These are phyloP conservation scores for Arctopsyche grandis DNA, from an alignment of 1,140 invertebrate species.

Conservation along the genomic window DNA sequence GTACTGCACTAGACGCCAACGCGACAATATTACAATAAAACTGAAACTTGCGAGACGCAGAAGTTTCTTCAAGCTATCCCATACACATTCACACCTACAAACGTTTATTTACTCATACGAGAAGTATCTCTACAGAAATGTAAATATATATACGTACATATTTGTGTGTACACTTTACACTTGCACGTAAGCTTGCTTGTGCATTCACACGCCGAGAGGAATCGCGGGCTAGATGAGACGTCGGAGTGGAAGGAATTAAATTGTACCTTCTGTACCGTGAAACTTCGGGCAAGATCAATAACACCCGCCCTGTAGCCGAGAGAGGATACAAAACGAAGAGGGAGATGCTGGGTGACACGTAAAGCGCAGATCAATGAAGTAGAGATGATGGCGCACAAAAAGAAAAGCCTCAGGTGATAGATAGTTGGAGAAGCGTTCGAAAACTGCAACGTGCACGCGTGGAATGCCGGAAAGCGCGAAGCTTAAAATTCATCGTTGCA, in stretches of 20 bases:
- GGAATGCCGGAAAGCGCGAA: slow-evolving; percentile 6
- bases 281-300: slow-evolving; percentile 16
- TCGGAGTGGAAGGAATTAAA: not conserved
- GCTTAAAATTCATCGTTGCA: slow-evolving; percentile 20
- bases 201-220: slow-evolving; percentile 3
- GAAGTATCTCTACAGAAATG: no score
- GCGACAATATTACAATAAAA: no score
- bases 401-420: not conserved
- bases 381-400: not conserved
- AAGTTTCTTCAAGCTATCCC: no score
- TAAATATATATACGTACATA: no score
- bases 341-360: not conserved
- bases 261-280: slow-evolving; percentile 4
- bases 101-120: no score
- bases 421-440: no score
- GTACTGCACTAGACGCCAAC: no score
- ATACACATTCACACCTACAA: no score
- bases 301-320: not conserved
- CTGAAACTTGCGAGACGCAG: no score
- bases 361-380: not conserved
- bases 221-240: not conserved
- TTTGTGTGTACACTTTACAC: not conserved
- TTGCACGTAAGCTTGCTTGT: not conserved
- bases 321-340: slow-evolving; percentile 1
- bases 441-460: no score